Percentiles rank a stretch among this genome's conserved stretches.
Conservation (phyloP, 1,140 invertebrate species). For the Drosophila arawakana region DNA sequence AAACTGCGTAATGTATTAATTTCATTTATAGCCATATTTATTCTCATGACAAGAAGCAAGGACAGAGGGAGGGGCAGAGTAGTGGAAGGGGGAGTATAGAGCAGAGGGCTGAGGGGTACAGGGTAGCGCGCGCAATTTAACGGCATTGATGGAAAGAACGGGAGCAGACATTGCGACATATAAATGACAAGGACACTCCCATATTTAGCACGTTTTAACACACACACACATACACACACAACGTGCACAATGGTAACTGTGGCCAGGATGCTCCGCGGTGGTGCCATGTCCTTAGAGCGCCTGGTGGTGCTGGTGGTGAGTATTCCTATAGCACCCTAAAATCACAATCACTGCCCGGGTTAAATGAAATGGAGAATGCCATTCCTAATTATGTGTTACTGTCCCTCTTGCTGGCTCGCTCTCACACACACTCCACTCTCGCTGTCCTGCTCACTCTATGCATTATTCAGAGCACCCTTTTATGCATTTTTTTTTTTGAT, state of each 20-base stretch:
- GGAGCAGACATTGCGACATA: slow-evolving; percentile 75
- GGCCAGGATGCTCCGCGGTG: slow-evolving; percentile 49
- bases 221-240: neutral
- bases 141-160: slow-evolving; percentile 43
- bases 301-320: slow-evolving; percentile 24
- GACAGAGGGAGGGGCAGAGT: neutral
- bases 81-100: neutral
- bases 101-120: neutral
- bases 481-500: slow-evolving; percentile 17
- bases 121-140: slow-evolving; percentile 41
- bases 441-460: slow-evolving; percentile 20
- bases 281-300: neutral
- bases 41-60: slow-evolving; percentile 57
- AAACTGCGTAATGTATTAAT: slow-evolving; percentile 74
- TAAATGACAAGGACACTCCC: slow-evolving; percentile 84
- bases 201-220: slow-evolving; percentile 82
- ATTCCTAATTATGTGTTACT: slow-evolving; percentile 77
- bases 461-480: slow-evolving; percentile 60
- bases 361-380: slow-evolving; percentile 84
- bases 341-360: slow-evolving; percentile 61
- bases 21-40: slow-evolving; percentile 81
- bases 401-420: neutral
- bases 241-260: slow-evolving; percentile 70
- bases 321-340: slow-evolving; percentile 60
- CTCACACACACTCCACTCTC: slow-evolving; percentile 8